Conservation (phyloP, 2,888 invertebrate genomes). For the Calameuta filiformis region DNA sequence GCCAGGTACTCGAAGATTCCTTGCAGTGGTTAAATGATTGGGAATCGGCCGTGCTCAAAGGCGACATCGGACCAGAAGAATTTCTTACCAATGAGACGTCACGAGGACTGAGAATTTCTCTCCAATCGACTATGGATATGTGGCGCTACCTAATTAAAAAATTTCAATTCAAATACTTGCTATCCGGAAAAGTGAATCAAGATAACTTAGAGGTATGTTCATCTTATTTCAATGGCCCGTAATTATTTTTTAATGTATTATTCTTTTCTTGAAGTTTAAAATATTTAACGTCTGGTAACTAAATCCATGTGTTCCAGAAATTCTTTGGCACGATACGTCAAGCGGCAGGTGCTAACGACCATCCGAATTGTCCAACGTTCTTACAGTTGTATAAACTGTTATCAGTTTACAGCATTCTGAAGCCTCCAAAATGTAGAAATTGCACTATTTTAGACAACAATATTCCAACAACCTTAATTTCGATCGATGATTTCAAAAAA, state of each 20-base stretch:
- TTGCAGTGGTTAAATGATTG: constrained; percentile 17
- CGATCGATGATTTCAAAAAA: too few relatives aligned
- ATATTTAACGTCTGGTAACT: too few relatives aligned
- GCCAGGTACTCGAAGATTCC: neutral
- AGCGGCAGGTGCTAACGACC: too few relatives aligned
- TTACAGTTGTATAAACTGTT: neutral
- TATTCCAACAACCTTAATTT: too few relatives aligned
- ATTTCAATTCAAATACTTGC: constrained; percentile 10
- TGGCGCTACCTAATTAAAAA: constrained; percentile 15
- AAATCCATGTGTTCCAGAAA: too few relatives aligned
- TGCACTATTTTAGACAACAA: too few relatives aligned
- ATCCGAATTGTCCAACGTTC: too few relatives aligned
- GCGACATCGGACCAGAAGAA: constrained; percentile 10
- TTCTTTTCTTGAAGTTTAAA: too few relatives aligned
- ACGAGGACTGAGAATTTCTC: constrained; percentile 13
- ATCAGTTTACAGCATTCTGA: constrained; percentile 22
- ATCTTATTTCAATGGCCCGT: neutral
- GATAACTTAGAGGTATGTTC: constrained; percentile 16
- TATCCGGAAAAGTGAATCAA: constrained; percentile 20
- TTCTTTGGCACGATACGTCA: too few relatives aligned
- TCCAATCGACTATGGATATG: constrained; percentile 16
- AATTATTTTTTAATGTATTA: too few relatives aligned
- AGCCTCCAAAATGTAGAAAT: constrained; percentile 14
- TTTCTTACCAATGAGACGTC: constrained; percentile 16
- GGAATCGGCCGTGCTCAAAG: constrained; percentile 6